Conservation (phyloP, 2,797 vertebrate genomes). For the Rhabdomys pumilio region DNA sequence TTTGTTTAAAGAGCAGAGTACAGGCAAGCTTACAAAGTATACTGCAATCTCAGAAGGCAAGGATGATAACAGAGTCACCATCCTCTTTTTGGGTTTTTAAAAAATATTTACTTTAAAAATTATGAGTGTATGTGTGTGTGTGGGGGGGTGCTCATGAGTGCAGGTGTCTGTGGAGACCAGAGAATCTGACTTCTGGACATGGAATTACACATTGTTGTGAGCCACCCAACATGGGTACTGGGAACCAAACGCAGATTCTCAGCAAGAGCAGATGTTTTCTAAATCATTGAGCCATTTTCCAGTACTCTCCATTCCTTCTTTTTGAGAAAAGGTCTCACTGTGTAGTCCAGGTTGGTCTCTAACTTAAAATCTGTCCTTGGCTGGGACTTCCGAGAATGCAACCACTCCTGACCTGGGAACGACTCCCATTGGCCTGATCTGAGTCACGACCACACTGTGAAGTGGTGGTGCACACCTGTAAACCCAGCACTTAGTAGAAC, state of each 20-base stretch:
- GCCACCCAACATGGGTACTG: background rate
- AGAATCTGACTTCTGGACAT: background rate
- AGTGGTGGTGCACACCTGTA: background rate
- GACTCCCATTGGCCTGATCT: background rate
- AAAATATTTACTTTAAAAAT: slow-evolving; percentile 2
- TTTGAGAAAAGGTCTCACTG: background rate
- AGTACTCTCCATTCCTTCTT: background rate
- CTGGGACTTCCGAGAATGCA: background rate
- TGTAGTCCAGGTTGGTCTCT: background rate
- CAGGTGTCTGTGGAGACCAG: background rate
- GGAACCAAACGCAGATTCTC: background rate
- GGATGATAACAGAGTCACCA: background rate
- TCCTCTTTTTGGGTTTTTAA: background rate
- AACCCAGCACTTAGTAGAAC: background rate
- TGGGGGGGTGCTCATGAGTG: background rate
- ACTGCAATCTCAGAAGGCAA: background rate
- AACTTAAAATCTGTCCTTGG: background rate
- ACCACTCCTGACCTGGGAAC: background rate
- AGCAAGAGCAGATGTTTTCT: background rate
- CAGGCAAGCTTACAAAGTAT: background rate
- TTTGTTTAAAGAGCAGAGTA: background rate
- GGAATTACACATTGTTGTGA: background rate
- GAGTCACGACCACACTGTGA: background rate
- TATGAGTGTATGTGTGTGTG: background rate
- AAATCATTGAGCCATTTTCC: background rate